These are phyloP conservation scores for Ciconia stormi DNA, from an alignment of 2,113 vertebrate species.

Conservation along the genomic window DNA sequence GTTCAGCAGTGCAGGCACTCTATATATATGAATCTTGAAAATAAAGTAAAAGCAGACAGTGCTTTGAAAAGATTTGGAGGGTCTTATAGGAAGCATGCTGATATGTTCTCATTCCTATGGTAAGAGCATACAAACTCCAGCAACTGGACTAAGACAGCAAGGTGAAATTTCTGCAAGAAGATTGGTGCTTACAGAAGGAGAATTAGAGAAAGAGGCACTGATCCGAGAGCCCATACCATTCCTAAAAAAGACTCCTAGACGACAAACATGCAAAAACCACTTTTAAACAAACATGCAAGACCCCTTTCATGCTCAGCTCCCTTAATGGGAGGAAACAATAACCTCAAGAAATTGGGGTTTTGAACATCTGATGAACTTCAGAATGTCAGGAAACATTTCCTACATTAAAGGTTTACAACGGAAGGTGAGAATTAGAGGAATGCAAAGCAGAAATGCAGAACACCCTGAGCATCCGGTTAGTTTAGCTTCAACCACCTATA, in stretches of 20 bases:
- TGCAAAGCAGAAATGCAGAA: slow-evolving; percentile 35
- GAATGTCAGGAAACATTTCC: background rate
- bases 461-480: slow-evolving; percentile 21
- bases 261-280: background rate
- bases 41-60: background rate
- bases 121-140: background rate
- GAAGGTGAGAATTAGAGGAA: slow-evolving; percentile 32
- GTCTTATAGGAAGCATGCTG: background rate
- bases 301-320: background rate
- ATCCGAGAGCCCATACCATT: background rate
- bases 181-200: background rate
- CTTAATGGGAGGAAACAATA: background rate
- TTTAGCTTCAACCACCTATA: slow-evolving; percentile 13
- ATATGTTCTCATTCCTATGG: background rate
- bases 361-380: background rate
- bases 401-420: background rate
- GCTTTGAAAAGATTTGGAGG: background rate
- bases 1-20: background rate
- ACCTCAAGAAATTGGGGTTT: background rate
- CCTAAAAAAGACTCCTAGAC: background rate
- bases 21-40: background rate
- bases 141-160: background rate
- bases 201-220: background rate
- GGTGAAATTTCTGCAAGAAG: background rate
- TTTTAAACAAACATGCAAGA: background rate